These are phyloP conservation scores for Lineus longissimus DNA, from an alignment of 1,140 invertebrate genomes.

Conservation along the genomic window DNA sequence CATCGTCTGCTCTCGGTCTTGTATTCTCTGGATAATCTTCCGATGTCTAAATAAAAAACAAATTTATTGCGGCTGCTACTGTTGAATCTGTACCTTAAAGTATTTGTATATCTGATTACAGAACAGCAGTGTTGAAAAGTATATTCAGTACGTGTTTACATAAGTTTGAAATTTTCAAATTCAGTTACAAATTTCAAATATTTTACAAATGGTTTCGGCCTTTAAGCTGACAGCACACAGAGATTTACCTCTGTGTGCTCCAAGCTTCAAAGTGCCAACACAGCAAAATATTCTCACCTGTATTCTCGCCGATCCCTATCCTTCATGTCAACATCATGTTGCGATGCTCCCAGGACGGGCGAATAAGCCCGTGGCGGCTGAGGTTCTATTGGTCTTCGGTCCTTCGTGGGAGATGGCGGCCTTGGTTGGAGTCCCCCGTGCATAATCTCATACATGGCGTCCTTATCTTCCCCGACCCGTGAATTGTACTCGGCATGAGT, in stretches of 20 bases:
- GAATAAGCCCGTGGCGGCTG: background rate
- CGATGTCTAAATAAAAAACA: slow-evolving; percentile 23
- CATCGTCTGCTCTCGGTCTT: slow-evolving; percentile 29
- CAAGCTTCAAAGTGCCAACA: background rate
- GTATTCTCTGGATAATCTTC: slow-evolving; percentile 27
- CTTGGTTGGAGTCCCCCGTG: background rate
- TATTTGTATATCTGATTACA: background rate
- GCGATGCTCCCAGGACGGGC: slow-evolving; percentile 11
- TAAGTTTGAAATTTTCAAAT: too few relatives aligned
- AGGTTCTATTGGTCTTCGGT: background rate
- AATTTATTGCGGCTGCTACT: background rate
- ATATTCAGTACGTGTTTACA: too few relatives aligned
- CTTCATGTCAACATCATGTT: slow-evolving; percentile 28
- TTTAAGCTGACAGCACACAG: too few relatives aligned
- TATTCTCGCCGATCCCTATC: slow-evolving; percentile 30
- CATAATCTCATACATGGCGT: background rate
- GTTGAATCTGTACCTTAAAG: background rate
- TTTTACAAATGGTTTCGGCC: background rate
- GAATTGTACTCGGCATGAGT: background rate
- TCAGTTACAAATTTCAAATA: too few relatives aligned
- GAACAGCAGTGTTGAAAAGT: background rate
- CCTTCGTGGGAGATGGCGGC: background rate
- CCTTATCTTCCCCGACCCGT: background rate
- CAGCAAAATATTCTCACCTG: slow-evolving; percentile 21
- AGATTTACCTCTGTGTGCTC: too few relatives aligned